A percentile compares a stretch with the other conserved stretches of the same genome.
Evolutionary conservation across 2,113 vertebrate genomes (phyloP).

Genomic region (Speoplatyrhinus poulsoni): DNA sequence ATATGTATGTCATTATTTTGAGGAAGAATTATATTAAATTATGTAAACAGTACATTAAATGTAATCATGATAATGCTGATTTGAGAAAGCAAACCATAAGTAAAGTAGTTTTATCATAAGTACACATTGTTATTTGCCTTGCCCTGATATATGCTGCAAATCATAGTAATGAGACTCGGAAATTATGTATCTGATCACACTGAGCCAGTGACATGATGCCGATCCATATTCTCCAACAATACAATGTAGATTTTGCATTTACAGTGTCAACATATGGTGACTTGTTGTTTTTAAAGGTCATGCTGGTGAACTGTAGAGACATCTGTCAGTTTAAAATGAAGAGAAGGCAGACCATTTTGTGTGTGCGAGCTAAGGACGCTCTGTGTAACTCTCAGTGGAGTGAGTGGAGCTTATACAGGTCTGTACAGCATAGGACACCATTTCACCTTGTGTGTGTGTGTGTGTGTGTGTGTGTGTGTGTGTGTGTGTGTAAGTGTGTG

Average conservation of each 20-base stretch:
- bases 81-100: too few species aligned
- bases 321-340: constrained; percentile 47
- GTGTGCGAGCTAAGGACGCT: constrained; percentile 66
- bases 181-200: too few species aligned
- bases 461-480: background rate
- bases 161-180: too few species aligned
- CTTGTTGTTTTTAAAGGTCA: constrained; percentile 5
- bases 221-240: background rate
- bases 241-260: background rate
- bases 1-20: too few species aligned
- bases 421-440: constrained; percentile 9
- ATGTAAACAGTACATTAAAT: too few species aligned
- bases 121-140: too few species aligned
- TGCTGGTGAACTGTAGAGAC: constrained; percentile 30
- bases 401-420: constrained; percentile 68
- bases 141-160: too few species aligned
- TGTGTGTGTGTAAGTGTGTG: background rate
- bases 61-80: too few species aligned
- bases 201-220: too few species aligned
- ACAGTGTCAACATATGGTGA: background rate
- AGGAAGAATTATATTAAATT: too few species aligned
- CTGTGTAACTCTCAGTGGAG: constrained; percentile 70
- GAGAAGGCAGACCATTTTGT: constrained; percentile 34
- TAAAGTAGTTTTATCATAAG: too few species aligned
- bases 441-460: background rate